Conservation (phyloP, 2,797 vertebrate genomes). For the Tolypeutes matacus region DNA sequence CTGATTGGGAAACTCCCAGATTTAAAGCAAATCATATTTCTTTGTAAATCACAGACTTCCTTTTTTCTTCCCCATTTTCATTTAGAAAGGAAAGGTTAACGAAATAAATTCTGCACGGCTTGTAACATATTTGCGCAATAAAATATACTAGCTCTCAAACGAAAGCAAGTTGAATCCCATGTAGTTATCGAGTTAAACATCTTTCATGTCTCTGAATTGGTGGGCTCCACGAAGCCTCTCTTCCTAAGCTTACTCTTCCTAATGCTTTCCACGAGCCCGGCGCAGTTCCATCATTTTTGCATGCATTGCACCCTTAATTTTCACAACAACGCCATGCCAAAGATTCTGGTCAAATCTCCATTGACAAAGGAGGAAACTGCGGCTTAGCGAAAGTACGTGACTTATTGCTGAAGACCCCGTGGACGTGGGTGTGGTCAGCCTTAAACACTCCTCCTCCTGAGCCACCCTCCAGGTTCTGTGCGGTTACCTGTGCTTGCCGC, state of each 20-base stretch:
- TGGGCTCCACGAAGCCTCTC: not conserved
- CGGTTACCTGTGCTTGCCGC: fast-evolving
- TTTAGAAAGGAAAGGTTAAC: not conserved
- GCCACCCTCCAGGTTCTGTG: no score
- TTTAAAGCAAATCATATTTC: not conserved
- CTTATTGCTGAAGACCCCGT: not conserved
- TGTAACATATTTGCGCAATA: not conserved
- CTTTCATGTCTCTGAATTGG: not conserved
- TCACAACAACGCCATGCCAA: not conserved
- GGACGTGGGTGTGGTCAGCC: fast-evolving
- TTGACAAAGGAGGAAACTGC: not conserved
- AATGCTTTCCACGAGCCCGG: not conserved
- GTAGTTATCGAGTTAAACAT: fast-evolving
- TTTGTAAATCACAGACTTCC: not conserved
- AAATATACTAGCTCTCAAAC: not conserved
- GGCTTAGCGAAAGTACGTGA: not conserved
- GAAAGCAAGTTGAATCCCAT: not conserved
- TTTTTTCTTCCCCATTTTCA: not conserved
- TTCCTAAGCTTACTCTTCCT: not conserved
- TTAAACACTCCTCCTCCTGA: fast-evolving
- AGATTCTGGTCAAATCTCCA: not conserved
- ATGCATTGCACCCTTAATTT: not conserved
- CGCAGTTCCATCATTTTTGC: not conserved
- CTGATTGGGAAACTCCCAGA: conserved; percentile 45
- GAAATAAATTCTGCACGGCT: not conserved